Evolutionary conservation across 2,797 vertebrate genomes (phyloP).

Genomic region (Rousettus madagascariensis): DNA sequence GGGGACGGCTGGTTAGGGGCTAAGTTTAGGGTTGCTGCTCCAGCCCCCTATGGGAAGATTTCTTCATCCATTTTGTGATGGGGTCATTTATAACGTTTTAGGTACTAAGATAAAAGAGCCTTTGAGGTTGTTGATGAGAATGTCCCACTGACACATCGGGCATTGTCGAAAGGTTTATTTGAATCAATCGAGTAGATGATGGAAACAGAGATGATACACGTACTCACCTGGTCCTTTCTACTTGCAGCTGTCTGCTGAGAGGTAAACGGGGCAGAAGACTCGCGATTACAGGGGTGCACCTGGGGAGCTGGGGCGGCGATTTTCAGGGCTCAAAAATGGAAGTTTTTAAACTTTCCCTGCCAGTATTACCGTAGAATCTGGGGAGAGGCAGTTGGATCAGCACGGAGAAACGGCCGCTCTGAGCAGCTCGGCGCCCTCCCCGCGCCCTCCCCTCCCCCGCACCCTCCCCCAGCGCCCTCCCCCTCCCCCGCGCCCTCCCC

Average conservation of each 20-base stretch:
- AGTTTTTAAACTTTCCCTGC: background rate
- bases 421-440: rapidly evolving
- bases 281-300: background rate
- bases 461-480: no score
- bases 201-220: conserved; percentile 47
- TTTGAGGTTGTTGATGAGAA: conserved; percentile 45
- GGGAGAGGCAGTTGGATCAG: background rate
- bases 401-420: rapidly evolving
- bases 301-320: background rate
- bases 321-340: background rate
- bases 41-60: background rate
- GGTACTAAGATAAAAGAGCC: conserved; percentile 45
- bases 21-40: background rate
- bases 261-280: background rate
- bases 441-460: no score
- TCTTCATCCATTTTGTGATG: conserved; percentile 29
- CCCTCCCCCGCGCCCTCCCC: no score
- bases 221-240: background rate
- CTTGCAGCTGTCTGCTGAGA: conserved; percentile 30
- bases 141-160: background rate
- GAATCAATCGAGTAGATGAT: conserved; percentile 61
- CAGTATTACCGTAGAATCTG: rapidly evolving
- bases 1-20: background rate
- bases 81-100: conserved; percentile 42
- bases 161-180: conserved; percentile 61